phyloP scores from a whole-genome alignment of 2,113 vertebrate species.

The Misgurnus anguillicaudatus region DNA sequence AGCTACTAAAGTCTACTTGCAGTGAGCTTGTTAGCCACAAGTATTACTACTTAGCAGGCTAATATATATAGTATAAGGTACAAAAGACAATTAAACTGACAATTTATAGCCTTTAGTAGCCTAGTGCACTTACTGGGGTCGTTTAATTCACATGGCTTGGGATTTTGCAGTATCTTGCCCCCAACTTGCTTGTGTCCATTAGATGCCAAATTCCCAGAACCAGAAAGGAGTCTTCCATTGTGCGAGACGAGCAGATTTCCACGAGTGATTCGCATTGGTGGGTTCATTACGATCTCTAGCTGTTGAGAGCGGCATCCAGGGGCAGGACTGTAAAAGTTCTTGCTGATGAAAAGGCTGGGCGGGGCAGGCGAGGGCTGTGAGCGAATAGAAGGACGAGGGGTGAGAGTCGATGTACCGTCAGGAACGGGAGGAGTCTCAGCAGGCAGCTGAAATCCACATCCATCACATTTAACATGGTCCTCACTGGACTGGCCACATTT shows the following conservation, averaged over 20 bases:
- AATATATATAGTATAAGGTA: no score
- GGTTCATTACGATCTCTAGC: slow-evolving; percentile 67
- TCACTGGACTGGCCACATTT: slow-evolving; percentile 80
- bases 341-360: slow-evolving; percentile 74
- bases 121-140: slow-evolving; percentile 87
- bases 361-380: slow-evolving; percentile 75
- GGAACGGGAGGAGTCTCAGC: slow-evolving; percentile 68
- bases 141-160: slow-evolving; percentile 79
- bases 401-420: slow-evolving; percentile 62
- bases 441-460: slow-evolving; percentile 72
- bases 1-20: no score
- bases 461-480: slow-evolving; percentile 78
- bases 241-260: slow-evolving; percentile 72
- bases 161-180: slow-evolving; percentile 70
- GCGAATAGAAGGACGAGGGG: slow-evolving; percentile 82
- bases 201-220: slow-evolving; percentile 69
- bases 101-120: not conserved
- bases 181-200: slow-evolving; percentile 70
- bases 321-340: slow-evolving; percentile 81
- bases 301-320: slow-evolving; percentile 65
- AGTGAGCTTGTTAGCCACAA: no score
- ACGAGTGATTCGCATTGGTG: slow-evolving; percentile 67
- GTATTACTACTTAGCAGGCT: no score
- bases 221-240: slow-evolving; percentile 75
- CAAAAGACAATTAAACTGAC: not conserved